Percentiles rank a stretch among this genome's conserved stretches.
These are phyloP conservation scores for Tenualosa thibaudeaui DNA, from an alignment of 2,797 vertebrate species.

Conservation along the genomic window DNA sequence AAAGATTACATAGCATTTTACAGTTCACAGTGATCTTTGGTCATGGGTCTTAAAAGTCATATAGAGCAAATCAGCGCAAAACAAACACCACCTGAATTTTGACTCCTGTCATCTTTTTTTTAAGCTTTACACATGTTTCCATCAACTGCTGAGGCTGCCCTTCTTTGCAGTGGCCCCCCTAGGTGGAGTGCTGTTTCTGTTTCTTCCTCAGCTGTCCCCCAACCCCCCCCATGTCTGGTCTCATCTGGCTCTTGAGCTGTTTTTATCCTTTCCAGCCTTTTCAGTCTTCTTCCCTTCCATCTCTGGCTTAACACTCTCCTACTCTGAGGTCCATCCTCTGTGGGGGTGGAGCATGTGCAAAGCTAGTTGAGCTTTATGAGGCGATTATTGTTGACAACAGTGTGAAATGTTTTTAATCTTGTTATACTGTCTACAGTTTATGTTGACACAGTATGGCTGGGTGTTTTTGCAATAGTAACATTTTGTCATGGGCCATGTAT, in stretches of 20 bases:
- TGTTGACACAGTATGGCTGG: not conserved
- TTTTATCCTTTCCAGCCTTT: not conserved
- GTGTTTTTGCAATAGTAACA: not conserved
- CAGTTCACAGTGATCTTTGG: not conserved
- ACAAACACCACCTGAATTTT: not conserved
- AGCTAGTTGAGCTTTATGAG: not conserved
- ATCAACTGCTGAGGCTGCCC: not conserved
- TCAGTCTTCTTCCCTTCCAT: not conserved
- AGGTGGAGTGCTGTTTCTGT: not conserved
- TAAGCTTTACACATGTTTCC: not conserved
- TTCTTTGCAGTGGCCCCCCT: not conserved
- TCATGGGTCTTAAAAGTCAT: not conserved
- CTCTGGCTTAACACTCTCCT: not conserved
- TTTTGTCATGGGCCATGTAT: not conserved
- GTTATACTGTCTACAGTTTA: not conserved
- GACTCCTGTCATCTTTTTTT: not conserved
- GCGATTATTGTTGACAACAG: not conserved
- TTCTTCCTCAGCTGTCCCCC: not conserved
- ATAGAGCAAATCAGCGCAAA: not conserved
- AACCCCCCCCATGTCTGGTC: not conserved
- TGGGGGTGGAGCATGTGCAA: not conserved
- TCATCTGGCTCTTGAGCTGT: not conserved
- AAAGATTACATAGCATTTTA: not conserved
- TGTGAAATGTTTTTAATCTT: not conserved
- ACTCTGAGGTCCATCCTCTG: not conserved